These are phyloP conservation scores for Brachionus asplanchnoidis DNA, from an alignment of 1,140 invertebrate species.

Conservation along the genomic window DNA sequence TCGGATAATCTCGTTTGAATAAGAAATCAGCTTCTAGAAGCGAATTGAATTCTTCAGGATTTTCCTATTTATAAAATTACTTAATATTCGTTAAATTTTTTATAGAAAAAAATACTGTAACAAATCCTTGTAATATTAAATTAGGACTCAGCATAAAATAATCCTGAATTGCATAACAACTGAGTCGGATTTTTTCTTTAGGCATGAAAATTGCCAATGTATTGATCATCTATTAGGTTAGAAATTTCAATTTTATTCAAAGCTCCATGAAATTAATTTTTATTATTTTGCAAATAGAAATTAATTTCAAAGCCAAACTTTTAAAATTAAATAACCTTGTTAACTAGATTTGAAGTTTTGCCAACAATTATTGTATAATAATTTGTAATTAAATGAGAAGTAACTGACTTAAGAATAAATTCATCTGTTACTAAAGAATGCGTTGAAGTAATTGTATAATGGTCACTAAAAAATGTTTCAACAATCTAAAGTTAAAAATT, in stretches of 20 bases:
- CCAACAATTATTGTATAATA: slow-evolving; percentile 36
- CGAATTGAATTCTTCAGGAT: neutral
- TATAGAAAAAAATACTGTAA: neutral
- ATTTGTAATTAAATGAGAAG: slow-evolving; percentile 28
- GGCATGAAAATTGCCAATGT: slow-evolving; percentile 27
- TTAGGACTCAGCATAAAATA: neutral
- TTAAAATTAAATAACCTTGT: slow-evolving; percentile 3
- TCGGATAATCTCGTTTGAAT: neutral
- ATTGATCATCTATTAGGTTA: neutral
- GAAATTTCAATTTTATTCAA: neutral
- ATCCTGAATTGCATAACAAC: neutral
- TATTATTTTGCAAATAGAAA: neutral
- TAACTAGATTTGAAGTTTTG: slow-evolving; percentile 4
- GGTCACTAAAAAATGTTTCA: neutral
- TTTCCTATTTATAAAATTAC: neutral
- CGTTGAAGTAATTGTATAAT: neutral
- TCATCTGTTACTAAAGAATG: neutral
- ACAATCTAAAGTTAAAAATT: neutral
- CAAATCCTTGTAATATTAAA: neutral
- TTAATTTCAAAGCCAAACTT: neutral
- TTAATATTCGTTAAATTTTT: neutral
- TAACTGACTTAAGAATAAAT: slow-evolving; percentile 16
- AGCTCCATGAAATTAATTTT: neutral
- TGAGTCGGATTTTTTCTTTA: neutral
- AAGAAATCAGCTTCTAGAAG: slow-evolving; percentile 16